A percentile compares a stretch with the other conserved stretches of the same genome.
Conservation (phyloP, 2,888 invertebrate species). For the Beris morrisii region DNA sequence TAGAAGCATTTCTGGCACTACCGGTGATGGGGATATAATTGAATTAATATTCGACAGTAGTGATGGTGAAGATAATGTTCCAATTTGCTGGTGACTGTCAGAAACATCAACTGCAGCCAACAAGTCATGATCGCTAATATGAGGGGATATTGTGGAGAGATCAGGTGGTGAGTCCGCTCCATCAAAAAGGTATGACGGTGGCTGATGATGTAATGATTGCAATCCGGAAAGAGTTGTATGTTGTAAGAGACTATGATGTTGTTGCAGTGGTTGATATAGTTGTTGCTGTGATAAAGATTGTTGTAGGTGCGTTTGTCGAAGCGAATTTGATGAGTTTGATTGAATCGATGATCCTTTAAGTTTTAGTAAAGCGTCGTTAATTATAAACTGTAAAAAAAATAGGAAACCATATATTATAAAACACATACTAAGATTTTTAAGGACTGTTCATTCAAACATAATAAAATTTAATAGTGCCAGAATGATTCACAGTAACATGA, state of each 20-base stretch:
- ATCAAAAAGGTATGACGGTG: constrained; percentile 55
- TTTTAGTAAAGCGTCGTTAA: constrained; percentile 55
- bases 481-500: no score
- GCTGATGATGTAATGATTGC: no score
- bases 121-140: constrained; percentile 34
- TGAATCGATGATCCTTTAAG: constrained; percentile 49
- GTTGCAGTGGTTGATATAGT: constrained; percentile 39
- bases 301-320: constrained; percentile 38
- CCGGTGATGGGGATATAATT: constrained; percentile 55
- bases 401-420: no score
- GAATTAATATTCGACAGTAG: constrained; percentile 54
- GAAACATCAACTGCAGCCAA: constrained; percentile 35
- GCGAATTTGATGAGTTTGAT: constrained; percentile 35
- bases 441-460: no score
- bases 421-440: no score
- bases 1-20: constrained; percentile 53
- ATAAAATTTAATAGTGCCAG: no score
- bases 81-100: constrained; percentile 43
- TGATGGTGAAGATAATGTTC: constrained; percentile 43
- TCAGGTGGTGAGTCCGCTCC: constrained; percentile 52
- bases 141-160: constrained; percentile 33
- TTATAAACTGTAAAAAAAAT: constrained; percentile 49
- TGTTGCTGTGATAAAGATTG: constrained; percentile 41
- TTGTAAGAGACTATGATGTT: constrained; percentile 35
- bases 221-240: constrained; percentile 42